These are phyloP conservation scores for Sceloporus undulatus DNA, from an alignment of 2,113 vertebrate genomes.

Conservation along the genomic window DNA sequence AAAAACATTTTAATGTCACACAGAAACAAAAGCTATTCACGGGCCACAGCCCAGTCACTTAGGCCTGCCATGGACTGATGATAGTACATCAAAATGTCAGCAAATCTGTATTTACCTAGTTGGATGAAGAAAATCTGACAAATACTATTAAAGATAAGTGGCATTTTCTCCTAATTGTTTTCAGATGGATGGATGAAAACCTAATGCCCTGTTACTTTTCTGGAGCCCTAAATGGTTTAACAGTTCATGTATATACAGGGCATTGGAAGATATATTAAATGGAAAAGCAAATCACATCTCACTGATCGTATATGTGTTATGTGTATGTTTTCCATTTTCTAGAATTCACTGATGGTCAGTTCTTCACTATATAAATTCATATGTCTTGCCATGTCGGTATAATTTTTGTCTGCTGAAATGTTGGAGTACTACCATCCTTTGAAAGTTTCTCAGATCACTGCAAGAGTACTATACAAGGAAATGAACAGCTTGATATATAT, in stretches of 20 bases:
- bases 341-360: background rate
- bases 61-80: constrained; percentile 80
- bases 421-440: background rate
- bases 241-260: constrained; percentile 74
- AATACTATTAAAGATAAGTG: constrained; percentile 85
- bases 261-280: constrained; percentile 46
- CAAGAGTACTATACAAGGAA: background rate
- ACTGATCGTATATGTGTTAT: background rate
- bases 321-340: too few species aligned
- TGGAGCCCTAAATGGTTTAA: constrained; percentile 76
- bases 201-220: constrained; percentile 78
- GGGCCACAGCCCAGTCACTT: constrained; percentile 83
- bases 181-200: constrained; percentile 83
- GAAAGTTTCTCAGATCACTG: background rate
- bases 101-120: constrained; percentile 85
- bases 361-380: background rate
- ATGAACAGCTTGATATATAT: background rate
- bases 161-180: constrained; percentile 82
- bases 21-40: constrained; percentile 80
- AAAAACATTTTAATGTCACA: constrained; percentile 80
- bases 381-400: background rate
- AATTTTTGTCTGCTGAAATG: background rate
- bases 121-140: constrained; percentile 85
- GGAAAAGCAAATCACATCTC: constrained; percentile 52
- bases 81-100: constrained; percentile 86